These are phyloP conservation scores for Erannis defoliaria DNA, from an alignment of 2,888 invertebrate genomes.

Conservation along the genomic window DNA sequence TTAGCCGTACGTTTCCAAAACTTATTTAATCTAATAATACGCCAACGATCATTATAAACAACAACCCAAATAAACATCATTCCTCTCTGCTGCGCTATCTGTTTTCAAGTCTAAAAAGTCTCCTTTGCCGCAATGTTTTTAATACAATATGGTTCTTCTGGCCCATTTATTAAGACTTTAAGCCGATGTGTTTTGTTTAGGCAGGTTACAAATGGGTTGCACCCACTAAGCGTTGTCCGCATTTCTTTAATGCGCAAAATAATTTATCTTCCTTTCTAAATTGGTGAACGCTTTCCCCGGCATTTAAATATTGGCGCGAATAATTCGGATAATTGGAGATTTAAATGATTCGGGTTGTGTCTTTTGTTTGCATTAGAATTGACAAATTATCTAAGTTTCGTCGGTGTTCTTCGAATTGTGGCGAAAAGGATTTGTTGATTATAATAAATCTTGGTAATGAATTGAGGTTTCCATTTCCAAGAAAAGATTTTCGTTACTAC, in stretches of 20 bases:
- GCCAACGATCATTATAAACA: constrained; percentile 33
- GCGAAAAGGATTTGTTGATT: neutral
- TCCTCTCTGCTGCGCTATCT: constrained; percentile 5
- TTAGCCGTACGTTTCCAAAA: constrained; percentile 6
- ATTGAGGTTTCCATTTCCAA: neutral
- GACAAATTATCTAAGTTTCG: constrained; percentile 14
- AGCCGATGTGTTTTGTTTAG: constrained; percentile 1
- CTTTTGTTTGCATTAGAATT: constrained; percentile 24
- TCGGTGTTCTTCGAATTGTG: neutral
- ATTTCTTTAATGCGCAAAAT: constrained; percentile 57
- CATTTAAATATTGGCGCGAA: constrained; percentile 46
- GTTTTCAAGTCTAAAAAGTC: constrained; percentile 2
- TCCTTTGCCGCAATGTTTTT: neutral
- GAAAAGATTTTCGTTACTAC: too few species aligned
- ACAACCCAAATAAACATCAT: constrained; percentile 42
- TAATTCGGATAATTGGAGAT: constrained; percentile 39
- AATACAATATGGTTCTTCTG: constrained; percentile 1
- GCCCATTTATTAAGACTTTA: neutral
- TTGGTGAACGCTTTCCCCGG: constrained; percentile 51
- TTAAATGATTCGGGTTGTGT: constrained; percentile 42
- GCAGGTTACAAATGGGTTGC: constrained; percentile 45
- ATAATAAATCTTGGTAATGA: too few species aligned
- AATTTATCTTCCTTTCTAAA: constrained; percentile 59
- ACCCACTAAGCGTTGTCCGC: constrained; percentile 43
- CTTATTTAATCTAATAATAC: constrained; percentile 24